Evolutionary conservation across 2,888 invertebrate species (phyloP).

Genomic region (Synergus itoensis): DNA sequence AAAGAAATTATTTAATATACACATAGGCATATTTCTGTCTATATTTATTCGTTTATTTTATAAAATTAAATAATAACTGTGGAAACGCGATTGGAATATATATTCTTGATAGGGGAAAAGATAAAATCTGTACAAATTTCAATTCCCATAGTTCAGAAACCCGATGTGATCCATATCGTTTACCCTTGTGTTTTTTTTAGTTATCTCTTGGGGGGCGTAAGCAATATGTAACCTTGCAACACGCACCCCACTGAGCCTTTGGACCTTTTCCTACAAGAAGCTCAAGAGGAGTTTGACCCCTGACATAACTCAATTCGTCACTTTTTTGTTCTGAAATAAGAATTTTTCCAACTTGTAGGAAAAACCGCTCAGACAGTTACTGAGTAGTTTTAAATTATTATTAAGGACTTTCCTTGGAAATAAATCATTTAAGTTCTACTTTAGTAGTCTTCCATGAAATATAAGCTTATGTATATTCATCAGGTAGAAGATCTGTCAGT

Average conservation of each 20-base stretch:
- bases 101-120: neutral
- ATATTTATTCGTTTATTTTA: neutral
- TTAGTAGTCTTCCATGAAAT: neutral
- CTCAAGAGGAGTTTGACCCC: conserved; percentile 11
- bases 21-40: neutral
- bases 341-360: neutral
- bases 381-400: neutral
- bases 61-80: neutral
- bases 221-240: conserved; percentile 49
- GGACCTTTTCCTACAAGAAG: neutral
- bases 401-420: neutral
- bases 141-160: neutral
- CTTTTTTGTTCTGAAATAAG: neutral
- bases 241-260: conserved; percentile 29
- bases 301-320: neutral
- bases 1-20: neutral
- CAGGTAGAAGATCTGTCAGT: neutral
- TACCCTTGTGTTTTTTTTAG: conserved; percentile 11
- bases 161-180: conserved; percentile 1
- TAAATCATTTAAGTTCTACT: neutral
- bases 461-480: neutral
- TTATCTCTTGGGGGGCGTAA: conserved; percentile 38
- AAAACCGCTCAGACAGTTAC: neutral
- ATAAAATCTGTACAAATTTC: neutral
- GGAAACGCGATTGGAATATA: neutral